A percentile compares a stretch with the other conserved stretches of the same genome.
Evolutionary conservation across 2,888 invertebrate genomes (phyloP).

Genomic region (Tipula unca): DNA sequence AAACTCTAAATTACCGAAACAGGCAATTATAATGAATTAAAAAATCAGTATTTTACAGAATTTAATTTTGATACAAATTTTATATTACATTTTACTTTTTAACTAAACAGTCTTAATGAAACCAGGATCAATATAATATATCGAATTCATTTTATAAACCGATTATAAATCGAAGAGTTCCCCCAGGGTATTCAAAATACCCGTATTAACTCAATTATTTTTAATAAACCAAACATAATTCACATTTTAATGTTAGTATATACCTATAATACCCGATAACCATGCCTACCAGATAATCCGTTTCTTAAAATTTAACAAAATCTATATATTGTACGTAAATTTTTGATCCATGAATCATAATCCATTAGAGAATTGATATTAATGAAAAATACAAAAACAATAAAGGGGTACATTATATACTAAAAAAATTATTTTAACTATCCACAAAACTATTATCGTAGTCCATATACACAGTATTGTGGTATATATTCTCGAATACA

Average conservation of each 20-base stretch:
- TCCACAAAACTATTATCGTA: neutral
- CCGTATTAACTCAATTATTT: neutral
- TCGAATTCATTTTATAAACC: neutral
- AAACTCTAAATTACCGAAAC: too few species aligned
- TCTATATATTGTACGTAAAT: neutral
- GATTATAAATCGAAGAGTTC: neutral
- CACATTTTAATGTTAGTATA: neutral
- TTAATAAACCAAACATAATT: neutral
- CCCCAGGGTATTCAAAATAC: neutral
- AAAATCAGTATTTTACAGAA: too few species aligned
- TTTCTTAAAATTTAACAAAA: neutral
- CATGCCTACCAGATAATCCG: neutral
- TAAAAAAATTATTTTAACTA: neutral
- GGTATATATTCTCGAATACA: neutral
- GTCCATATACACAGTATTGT: neutral
- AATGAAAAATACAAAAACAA: neutral
- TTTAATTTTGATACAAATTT: too few species aligned
- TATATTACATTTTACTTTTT: too few species aligned
- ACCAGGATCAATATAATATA: too few species aligned
- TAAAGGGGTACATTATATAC: neutral
- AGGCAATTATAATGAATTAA: too few species aligned
- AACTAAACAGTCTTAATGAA: too few species aligned
- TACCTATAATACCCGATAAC: neutral
- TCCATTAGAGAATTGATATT: neutral
- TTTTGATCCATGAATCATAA: conserved; percentile 8